Evolutionary conservation across 2,888 invertebrate species (phyloP), one percentile per base, ranked within the genome.

Genomic region (Caenorhabditis macrosperma): DNA sequence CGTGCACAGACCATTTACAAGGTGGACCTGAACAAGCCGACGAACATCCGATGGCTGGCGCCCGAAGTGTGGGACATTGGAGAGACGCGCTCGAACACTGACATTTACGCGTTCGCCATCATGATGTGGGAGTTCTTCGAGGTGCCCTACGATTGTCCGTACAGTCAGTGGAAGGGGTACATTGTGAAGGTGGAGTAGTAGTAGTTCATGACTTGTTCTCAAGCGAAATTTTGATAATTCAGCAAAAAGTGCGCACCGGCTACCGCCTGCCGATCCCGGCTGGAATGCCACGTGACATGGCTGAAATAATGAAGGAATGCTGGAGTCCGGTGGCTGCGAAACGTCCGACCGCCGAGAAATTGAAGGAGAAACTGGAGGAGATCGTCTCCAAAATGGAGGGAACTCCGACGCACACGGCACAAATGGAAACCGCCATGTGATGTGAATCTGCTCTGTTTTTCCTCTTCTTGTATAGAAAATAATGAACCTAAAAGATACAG

Each of bases 31-130:
- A 78, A 67, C 60, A 88, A 88, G 61, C 87, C 88, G 41, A 76
- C 78, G 38, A 88, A 88, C 74, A 85, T 87, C 15, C 84, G 88
- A 24, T 88, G 88, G 88, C 75, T 88, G 48, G 86, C 87, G 3
- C 88, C 88, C 9, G 88, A 88, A 71, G 88, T 88, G 17, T 88
- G 87, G 88, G 81, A 82, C 17, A 86, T 67, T 41, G 88, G 85
- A n/a, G 86, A 87, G 69, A 87, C 88, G 7, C 82, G 83, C n/a
- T 81, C 78, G 69, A 82, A 82, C 71, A 88, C 88, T 4, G 88
- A 88, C 78, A 82, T 87, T 46, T 88, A 85, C 68, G 88, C 88
- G 10, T 87, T 87, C 55, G 88, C 83, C 30, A 76, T 84, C 3
- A 83, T 84, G 83, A 80, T 85, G 44, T 88, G 88, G 88, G 88